Base-by-base conservation (phyloP, 2,113 vertebrate species). In the Lonchura striata region DNA sequence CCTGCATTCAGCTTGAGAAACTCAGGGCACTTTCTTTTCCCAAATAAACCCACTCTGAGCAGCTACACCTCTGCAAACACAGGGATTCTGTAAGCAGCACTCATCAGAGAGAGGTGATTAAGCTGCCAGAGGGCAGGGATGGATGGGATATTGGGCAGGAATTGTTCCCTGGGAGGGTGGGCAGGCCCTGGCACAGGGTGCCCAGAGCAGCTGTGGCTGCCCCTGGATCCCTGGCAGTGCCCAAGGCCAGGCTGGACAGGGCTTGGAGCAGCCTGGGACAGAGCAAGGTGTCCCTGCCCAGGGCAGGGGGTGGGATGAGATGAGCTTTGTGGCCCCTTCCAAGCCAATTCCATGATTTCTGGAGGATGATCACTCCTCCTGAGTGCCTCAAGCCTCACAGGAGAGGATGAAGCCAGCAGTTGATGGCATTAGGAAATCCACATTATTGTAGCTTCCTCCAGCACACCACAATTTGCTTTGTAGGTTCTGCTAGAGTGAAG, bases 341-440 rank as follows among this genome's bases (percentile, higher is more conserved):
- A 27, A 31, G 0, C 15, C 35, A 54, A 69, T 54, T 63, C 56
- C 64, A 35, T 15, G 49, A 44, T 52, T 92, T 76, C 82, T 79
- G 75, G 33, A 65, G 25, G 53, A 37, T 0, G 2, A 47, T 19
- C 0, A 0, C 16, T 61, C 21, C 2, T 50, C 54, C 25, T 20
- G 42, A 27, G 68, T 13, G 10, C 59, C 72, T 61, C 19, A 11
- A 19, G 19, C 17, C 37, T 66, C 81, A 12, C 17, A 56, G 47
- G 24, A 54, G 39, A 71, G 47, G 56, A 57, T 22, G 53, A 46
- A 64, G 65, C 28, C 52, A 81, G 68, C 64, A 68, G 16, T 39
- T 44, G 57, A 19, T 6, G 6, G 77, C 46, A 39, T 30, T 46
- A 49, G 57, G 54, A 85, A 82, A 71, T 42, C 22, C 49, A 41